These are phyloP conservation scores for Ditula angustiorana DNA, from an alignment of 2,888 invertebrate species.

Conservation along the genomic window DNA sequence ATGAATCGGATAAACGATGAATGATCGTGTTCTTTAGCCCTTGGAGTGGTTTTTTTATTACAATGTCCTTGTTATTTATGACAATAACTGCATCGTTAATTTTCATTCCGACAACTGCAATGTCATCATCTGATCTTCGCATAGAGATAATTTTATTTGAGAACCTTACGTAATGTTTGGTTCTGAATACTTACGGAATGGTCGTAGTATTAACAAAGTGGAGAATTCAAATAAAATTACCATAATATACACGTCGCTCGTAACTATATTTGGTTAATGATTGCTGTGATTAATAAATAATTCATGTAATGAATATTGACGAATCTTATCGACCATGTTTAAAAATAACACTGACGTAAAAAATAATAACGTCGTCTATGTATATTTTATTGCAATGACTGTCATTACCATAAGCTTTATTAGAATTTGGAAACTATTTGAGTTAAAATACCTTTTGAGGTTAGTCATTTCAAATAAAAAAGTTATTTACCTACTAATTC, in stretches of 20 bases:
- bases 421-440: neutral
- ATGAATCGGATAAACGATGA: neutral
- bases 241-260: constrained; percentile 19
- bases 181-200: neutral
- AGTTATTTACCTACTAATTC: too few relatives aligned
- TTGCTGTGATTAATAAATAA: constrained; percentile 21
- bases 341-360: constrained; percentile 7
- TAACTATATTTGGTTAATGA: constrained; percentile 23
- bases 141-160: neutral
- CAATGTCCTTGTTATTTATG: neutral
- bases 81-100: constrained; percentile 38
- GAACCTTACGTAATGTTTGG: constrained; percentile 14
- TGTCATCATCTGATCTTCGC: constrained; percentile 36
- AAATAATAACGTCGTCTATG: neutral
- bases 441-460: too few relatives aligned
- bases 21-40: neutral
- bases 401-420: neutral
- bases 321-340: constrained; percentile 7
- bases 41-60: neutral
- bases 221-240: constrained; percentile 33
- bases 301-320: constrained; percentile 23
- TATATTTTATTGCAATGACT: neutral
- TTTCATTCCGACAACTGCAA: constrained; percentile 46
- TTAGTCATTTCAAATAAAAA: too few relatives aligned
- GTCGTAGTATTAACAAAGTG: constrained; percentile 10